Base-by-base conservation (phyloP, 2,113 vertebrate genomes). In the Campylomormyrus numenius region DNA sequence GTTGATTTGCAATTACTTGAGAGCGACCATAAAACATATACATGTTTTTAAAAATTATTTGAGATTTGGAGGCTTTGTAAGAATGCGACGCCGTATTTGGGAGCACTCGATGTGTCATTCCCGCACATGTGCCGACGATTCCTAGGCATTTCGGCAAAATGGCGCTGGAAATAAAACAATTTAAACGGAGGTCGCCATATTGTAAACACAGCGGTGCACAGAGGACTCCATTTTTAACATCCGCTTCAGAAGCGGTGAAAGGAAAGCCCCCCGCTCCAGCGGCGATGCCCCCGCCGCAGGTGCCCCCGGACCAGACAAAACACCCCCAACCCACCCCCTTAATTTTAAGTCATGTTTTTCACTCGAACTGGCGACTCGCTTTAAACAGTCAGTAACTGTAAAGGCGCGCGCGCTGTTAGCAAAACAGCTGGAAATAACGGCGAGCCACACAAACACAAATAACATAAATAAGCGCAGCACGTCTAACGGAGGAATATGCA, bases 161-260 rank as follows among this genome's bases (percentile, higher is more conserved):
- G 97, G 97, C 97, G 97, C 96, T 97, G 96, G 95, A 95, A 96
- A 95, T 95, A 91, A 95, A 95, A 96, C 95, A 95, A 90, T 95
- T 96, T 96, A 96, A 96, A 96, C 96, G 94, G 96, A 96, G 96
- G 96, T 97, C 97, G 97, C 97, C 97, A 98, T 97, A 97, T 97
- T 98, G 97, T 97, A 97, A 97, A 97, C 96, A 97, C 92, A 95
- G 89, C 87, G 93, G 86, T 46, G 90, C 91, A 42, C 93, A 89
- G 92, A 88, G 80, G 94, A 93, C 94, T 94, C 94, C 94, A 94
- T 94, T 92, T 95, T 94, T 95, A 92, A 90, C 66, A 84, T 58
- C 90, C 83, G 42, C 83, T 46, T 42, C 83, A 48, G 45, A 46
- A 10, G 19, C 39, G 83, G 3, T 48, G 42, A 15, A 62, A 87